Evolutionary conservation across 2,113 vertebrate species (phyloP), one percentile per base, ranked within the genome.

Genomic region (Myocastor coypus): DNA sequence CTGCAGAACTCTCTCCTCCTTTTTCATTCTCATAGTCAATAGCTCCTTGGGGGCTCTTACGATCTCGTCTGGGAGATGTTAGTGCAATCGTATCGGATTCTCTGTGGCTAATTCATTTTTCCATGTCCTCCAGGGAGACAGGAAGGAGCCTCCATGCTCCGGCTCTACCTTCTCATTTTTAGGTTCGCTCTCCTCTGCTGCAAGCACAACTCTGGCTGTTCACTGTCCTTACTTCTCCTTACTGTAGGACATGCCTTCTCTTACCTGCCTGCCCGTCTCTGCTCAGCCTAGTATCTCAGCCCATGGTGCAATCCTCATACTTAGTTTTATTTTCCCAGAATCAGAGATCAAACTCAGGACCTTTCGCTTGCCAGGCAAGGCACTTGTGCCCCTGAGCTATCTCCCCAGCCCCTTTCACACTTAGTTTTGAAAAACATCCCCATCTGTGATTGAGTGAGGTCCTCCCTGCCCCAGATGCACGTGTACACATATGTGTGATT

Each of bases 111-210:
- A 13, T 22, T 69, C 73, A 92, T 55, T 37, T 66, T 32, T 40
- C 68, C 5, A 0, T 4, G 20, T 59, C 42, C 80, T 34, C 19
- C 64, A 52, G 17, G 20, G 7, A 83, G 42, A 30, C 3, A 86
- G 42, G 37, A 34, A 32, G 85, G 8, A 37, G 22, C 8, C 26
- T 30, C 42, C 8, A 0, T 0, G 0, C 68, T 7, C 71, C 17
- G 66, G 59, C 7, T 3, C 5, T 32, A 63, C 17, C 40, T 81
- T 57, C 13, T 11, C 19, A 63, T 59, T n/a, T 3, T 4, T 61
- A 9, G 0, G 19, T 11, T 61, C 30, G 17, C 13, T 87, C 66
- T 6, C 28, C 6, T 9, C 16, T 20, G 11, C 20, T 84, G 13
- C 14, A 40, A 69, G 83, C 0, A 0, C 0, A 52, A 26, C 3